These are phyloP conservation scores for Ophion ellenae DNA, from an alignment of 2,888 invertebrate species.

Conservation along the genomic window DNA sequence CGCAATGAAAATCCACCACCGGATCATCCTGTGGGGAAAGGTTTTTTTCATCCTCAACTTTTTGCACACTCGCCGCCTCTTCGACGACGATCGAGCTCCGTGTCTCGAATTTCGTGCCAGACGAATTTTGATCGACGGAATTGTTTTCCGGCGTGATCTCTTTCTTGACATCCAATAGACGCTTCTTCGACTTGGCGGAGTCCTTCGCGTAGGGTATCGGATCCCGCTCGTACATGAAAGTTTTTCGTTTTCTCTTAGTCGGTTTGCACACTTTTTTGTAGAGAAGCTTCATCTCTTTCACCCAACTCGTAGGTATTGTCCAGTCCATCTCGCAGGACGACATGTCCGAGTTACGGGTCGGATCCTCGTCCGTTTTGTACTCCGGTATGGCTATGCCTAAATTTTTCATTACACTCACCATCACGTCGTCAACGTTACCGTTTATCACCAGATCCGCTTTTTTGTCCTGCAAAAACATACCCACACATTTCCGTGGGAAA, in stretches of 20 bases:
- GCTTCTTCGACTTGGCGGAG: constrained; percentile 66
- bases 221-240: constrained; percentile 82
- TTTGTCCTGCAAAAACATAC: constrained; percentile 88
- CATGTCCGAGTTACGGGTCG: constrained; percentile 85
- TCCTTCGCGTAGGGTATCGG: constrained; percentile 71
- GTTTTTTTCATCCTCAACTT: constrained; percentile 21
- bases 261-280: constrained; percentile 85
- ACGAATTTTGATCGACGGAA: constrained; percentile 48
- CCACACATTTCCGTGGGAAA: no score
- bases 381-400: constrained; percentile 90
- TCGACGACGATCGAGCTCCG: background rate
- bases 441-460: constrained; percentile 95
- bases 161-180: constrained; percentile 56
- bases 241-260: constrained; percentile 81
- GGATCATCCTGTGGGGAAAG: constrained; percentile 31
- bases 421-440: constrained; percentile 94
- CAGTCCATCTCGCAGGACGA: constrained; percentile 87
- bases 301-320: constrained; percentile 88
- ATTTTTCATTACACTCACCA: constrained; percentile 90
- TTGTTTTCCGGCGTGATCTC: constrained; percentile 43
- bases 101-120: constrained; percentile 31
- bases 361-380: constrained; percentile 88
- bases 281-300: constrained; percentile 87
- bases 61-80: background rate
- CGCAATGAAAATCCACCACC: constrained; percentile 34